Percentiles rank a stretch among this genome's conserved stretches.
These are phyloP conservation scores for Aldabrachelys gigantea DNA, from an alignment of 2,113 vertebrate genomes.

Conservation along the genomic window DNA sequence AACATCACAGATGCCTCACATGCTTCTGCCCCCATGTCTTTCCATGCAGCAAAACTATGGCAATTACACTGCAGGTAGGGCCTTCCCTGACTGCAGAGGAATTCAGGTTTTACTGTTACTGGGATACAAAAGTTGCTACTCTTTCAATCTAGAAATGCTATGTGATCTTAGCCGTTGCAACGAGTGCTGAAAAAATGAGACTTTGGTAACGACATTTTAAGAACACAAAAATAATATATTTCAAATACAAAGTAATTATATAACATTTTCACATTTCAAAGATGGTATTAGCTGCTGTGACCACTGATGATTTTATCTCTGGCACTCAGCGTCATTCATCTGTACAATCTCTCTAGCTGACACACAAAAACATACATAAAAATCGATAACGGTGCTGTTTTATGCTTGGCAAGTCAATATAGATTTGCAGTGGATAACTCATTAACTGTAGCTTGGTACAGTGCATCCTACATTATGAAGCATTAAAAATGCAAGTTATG, in stretches of 20 bases:
- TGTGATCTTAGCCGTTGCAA: neutral
- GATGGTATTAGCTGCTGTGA: neutral
- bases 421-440: neutral
- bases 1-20: neutral
- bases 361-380: neutral
- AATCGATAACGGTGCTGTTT: neutral
- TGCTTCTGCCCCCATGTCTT: neutral
- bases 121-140: neutral
- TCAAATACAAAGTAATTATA: neutral
- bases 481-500: slow-evolving; percentile 20
- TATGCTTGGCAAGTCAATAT: neutral
- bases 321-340: neutral
- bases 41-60: neutral
- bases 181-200: neutral
- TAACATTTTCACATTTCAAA: neutral
- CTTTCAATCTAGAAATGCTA: neutral
- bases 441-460: slow-evolving; percentile 1
- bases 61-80: neutral
- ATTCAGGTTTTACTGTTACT: neutral
- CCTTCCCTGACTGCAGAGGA: neutral
- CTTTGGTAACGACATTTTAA: neutral
- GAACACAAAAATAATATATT: neutral
- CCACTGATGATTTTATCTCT: neutral
- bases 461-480: neutral
- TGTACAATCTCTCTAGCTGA: neutral